phyloP scores from a whole-genome alignment of 2,797 vertebrate species.

The Sebastolobus alascanus region DNA sequence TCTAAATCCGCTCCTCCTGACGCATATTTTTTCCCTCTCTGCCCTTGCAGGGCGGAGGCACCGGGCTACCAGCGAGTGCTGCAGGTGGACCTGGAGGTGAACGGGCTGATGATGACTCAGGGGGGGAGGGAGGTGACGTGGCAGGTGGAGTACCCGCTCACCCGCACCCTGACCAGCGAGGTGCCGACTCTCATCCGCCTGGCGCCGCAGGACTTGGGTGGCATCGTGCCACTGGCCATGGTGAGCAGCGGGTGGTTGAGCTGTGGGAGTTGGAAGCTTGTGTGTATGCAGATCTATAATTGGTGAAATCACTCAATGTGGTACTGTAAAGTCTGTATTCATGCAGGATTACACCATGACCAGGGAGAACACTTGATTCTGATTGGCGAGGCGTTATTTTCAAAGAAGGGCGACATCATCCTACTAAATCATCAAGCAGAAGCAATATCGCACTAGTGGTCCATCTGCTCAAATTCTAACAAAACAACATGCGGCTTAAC shows the following conservation, averaged over 20 bases:
- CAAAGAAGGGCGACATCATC: background rate
- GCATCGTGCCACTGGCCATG: constrained; percentile 94
- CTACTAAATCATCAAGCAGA: background rate
- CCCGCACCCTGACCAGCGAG: constrained; percentile 82
- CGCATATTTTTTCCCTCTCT: constrained; percentile 34
- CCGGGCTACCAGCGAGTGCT: constrained; percentile 88
- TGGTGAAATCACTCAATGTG: background rate
- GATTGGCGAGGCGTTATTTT: background rate
- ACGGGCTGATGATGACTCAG: constrained; percentile 89
- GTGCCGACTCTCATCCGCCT: constrained; percentile 91
- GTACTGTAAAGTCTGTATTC: background rate
- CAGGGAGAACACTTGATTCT: background rate
- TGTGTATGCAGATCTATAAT: background rate
- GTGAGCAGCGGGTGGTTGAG: constrained; percentile 81
- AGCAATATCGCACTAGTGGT: background rate
- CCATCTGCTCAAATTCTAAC: background rate
- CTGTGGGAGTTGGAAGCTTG: background rate
- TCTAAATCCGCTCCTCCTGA: constrained; percentile 54
- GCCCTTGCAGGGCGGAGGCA: constrained; percentile 82
- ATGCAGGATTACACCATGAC: background rate
- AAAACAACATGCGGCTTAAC: background rate
- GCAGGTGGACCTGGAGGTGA: constrained; percentile 93
- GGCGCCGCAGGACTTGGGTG: constrained; percentile 92
- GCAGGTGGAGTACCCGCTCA: constrained; percentile 95
- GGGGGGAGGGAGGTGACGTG: constrained; percentile 91